Evolutionary conservation across 1,140 invertebrate genomes (phyloP).

Genomic region (Diachasmimorpha longicaudata): DNA sequence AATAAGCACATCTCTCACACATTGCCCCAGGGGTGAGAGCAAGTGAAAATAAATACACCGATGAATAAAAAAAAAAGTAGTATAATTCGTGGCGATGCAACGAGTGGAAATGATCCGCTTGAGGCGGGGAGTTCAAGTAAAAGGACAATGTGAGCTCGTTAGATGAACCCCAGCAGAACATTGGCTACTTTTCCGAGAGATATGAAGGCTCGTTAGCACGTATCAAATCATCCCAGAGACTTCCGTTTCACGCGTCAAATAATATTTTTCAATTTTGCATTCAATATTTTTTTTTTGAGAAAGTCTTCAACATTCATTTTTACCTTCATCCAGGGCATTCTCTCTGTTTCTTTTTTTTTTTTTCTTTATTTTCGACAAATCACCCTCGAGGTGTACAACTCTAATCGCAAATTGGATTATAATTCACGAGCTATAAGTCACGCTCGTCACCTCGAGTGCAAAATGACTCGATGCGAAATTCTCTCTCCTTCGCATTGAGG

Average conservation of each 20-base stretch:
- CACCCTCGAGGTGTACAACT: constrained; percentile 40
- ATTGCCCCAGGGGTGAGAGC: not conserved
- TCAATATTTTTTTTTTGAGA: not conserved
- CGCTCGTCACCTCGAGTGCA: constrained; percentile 56
- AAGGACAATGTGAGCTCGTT: constrained; percentile 28
- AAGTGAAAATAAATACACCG: not conserved
- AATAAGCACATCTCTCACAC: not conserved
- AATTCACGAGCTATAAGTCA: constrained; percentile 60
- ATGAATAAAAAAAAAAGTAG: not conserved
- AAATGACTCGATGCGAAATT: constrained; percentile 42
- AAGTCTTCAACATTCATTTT: not conserved
- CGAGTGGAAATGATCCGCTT: not conserved
- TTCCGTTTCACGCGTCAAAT: constrained; percentile 26
- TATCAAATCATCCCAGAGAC: constrained; percentile 17
- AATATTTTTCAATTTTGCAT: constrained; percentile 30
- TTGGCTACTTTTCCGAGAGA: constrained; percentile 7
- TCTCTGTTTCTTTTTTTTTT: not conserved
- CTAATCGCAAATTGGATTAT: constrained; percentile 64
- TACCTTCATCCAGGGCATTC: not conserved
- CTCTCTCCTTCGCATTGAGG: not conserved
- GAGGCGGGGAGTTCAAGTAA: not conserved
- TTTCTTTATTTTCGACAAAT: constrained; percentile 14
- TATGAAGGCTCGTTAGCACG: constrained; percentile 8
- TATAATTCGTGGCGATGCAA: not conserved
- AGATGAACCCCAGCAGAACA: constrained; percentile 1